Conservation (phyloP, 2,113 vertebrate genomes). For the Trematomus loennbergii region DNA sequence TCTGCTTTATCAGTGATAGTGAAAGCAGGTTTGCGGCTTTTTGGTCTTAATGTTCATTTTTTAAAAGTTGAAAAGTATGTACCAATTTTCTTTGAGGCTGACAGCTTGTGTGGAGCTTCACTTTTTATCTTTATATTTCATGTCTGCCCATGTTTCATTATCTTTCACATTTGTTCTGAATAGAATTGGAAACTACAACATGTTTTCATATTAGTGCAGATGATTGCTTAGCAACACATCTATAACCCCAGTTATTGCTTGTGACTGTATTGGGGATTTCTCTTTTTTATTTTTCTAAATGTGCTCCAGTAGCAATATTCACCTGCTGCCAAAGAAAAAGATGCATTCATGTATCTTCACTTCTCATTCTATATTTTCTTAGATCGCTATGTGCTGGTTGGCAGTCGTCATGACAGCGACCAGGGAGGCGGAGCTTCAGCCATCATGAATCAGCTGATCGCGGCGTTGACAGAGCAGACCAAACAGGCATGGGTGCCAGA, state of each 20-base stretch:
- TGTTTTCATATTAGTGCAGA: no score
- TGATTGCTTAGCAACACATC: no score
- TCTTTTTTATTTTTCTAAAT: not conserved
- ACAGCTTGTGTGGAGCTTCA: no score
- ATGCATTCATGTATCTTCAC: not conserved
- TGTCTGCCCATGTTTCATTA: no score
- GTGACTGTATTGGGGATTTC: not conserved
- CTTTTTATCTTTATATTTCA: no score
- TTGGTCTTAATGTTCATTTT: no score
- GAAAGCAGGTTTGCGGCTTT: not conserved
- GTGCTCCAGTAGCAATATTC: not conserved
- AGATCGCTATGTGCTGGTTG: constrained; percentile 92
- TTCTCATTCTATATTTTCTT: constrained; percentile 22
- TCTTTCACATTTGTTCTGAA: not conserved
- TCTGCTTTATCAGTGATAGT: not conserved
- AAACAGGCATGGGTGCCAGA: constrained; percentile 90
- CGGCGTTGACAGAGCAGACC: constrained; percentile 84
- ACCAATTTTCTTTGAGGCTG: no score
- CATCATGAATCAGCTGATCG: constrained; percentile 88
- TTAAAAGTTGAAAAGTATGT: no score
- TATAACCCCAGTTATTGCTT: not conserved
- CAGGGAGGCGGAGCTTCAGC: constrained; percentile 84
- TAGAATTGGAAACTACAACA: not conserved
- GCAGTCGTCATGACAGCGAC: constrained; percentile 85
- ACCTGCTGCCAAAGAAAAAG: not conserved